Conservation (phyloP, 1,140 invertebrate species). For the Drosophila oshimai region DNA sequence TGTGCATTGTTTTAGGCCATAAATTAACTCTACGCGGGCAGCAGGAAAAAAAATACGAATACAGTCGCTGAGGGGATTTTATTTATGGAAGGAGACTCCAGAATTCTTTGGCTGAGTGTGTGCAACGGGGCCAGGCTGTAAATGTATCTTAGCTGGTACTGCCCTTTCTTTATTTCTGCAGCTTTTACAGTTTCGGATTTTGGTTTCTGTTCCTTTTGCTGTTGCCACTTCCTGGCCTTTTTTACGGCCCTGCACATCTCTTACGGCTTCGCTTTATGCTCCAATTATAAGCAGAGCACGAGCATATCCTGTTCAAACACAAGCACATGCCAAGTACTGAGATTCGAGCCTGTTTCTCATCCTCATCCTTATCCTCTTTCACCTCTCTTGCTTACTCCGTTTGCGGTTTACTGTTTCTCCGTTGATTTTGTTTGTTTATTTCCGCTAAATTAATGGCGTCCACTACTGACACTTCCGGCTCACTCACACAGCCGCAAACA, state of each 20-base stretch:
- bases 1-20: conserved; percentile 54
- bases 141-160: conserved; percentile 51
- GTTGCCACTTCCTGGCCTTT: conserved; percentile 37
- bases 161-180: neutral
- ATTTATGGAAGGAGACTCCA: conserved; percentile 51
- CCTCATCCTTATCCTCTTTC: too few relatives aligned
- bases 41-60: conserved; percentile 7
- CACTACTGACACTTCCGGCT: conserved; percentile 71
- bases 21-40: conserved; percentile 64
- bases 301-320: conserved; percentile 70
- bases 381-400: neutral
- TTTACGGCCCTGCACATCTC: conserved; percentile 65
- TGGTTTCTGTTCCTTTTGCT: conserved; percentile 22
- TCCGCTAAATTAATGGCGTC: conserved; percentile 79
- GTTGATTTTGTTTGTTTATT: conserved; percentile 77
- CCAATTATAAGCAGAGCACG: conserved; percentile 75
- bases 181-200: conserved; percentile 43
- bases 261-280: conserved; percentile 74
- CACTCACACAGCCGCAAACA: conserved; percentile 21
- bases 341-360: conserved; percentile 29
- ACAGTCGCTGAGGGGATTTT: conserved; percentile 48
- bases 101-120: conserved; percentile 32
- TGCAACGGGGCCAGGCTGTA: conserved; percentile 54
- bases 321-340: conserved; percentile 53
- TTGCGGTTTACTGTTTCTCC: conserved; percentile 59